Conservation (phyloP, 2,113 vertebrate species). For the Halichoerus grypus region DNA sequence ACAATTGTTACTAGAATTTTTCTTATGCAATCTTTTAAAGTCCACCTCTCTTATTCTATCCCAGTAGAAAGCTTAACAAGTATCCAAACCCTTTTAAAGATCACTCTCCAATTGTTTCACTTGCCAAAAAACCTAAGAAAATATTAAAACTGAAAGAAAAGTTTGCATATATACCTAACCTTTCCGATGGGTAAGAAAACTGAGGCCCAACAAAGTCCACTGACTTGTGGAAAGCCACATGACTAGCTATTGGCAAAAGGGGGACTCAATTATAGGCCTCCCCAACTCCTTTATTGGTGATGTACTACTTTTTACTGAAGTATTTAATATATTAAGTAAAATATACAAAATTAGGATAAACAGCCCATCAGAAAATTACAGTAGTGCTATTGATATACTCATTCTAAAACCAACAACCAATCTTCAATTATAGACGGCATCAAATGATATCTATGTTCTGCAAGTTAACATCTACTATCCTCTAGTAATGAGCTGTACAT, state of each 20-base stretch:
- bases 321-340: not conserved
- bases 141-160: constrained; percentile 41
- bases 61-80: not conserved
- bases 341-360: not conserved
- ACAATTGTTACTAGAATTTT: not conserved
- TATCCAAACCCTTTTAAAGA: not conserved
- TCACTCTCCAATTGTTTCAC: not conserved
- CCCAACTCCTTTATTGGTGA: not conserved
- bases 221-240: not conserved
- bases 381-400: not conserved
- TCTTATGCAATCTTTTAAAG: not conserved
- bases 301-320: not conserved
- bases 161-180: not conserved
- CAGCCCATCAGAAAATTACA: not conserved
- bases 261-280: not conserved
- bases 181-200: not conserved
- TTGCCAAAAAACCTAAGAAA: not conserved
- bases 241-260: not conserved
- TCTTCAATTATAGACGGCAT: not conserved
- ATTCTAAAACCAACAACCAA: not conserved
- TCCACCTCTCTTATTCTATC: not conserved
- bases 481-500: not conserved
- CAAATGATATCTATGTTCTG: not conserved
- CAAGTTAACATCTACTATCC: not conserved
- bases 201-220: not conserved